Percentiles rank a stretch among this genome's conserved stretches.
Evolutionary conservation across 1,140 invertebrate genomes (phyloP).

Genomic region (Whitmania pigra): DNA sequence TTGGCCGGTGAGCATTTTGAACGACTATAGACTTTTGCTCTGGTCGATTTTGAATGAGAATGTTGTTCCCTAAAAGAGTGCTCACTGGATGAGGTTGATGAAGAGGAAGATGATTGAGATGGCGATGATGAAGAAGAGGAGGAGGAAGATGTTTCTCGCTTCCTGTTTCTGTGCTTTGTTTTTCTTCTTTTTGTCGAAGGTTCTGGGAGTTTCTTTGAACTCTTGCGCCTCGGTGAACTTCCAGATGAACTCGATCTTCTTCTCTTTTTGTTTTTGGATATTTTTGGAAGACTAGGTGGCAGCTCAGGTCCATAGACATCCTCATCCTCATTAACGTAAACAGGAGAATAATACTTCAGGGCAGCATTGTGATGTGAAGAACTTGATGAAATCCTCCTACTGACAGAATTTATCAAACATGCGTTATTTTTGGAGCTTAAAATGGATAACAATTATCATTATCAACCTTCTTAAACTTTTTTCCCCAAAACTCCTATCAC

Average conservation of each 20-base stretch:
- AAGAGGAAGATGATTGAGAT: neutral
- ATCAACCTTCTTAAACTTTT: too few relatives aligned
- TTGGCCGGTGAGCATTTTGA: neutral
- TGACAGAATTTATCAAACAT: neutral
- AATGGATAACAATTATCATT: neutral
- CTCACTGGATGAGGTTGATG: neutral
- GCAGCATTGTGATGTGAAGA: neutral
- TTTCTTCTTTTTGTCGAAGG: neutral
- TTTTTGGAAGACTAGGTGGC: neutral
- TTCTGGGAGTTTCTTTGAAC: too few relatives aligned
- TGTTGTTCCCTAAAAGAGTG: neutral
- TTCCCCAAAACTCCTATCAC: too few relatives aligned
- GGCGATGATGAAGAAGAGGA: neutral
- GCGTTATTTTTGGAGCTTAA: neutral
- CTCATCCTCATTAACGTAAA: neutral
- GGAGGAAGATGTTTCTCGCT: neutral
- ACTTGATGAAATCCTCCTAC: neutral
- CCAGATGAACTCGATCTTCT: neutral
- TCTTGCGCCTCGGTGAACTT: too few relatives aligned
- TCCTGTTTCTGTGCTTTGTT: neutral
- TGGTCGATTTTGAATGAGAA: neutral
- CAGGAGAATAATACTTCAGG: slow-evolving; percentile 9
- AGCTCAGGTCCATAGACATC: slow-evolving; percentile 1
- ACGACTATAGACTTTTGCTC: neutral
- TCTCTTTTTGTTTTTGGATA: neutral